Evolutionary conservation across 2,888 invertebrate genomes (phyloP), one percentile per base, ranked within the genome.

Genomic region (Nymphalis polychloros): DNA sequence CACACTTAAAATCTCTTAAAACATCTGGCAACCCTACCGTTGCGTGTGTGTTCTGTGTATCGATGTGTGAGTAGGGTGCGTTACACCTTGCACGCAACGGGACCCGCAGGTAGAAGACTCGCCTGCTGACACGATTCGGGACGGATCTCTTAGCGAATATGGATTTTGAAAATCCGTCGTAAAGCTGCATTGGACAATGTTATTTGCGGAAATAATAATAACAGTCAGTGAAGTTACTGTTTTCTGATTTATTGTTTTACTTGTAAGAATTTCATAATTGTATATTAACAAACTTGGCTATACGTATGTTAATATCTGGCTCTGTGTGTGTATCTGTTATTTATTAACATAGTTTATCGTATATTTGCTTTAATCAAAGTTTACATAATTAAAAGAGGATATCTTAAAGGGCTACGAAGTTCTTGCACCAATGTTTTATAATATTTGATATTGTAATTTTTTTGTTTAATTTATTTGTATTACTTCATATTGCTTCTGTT

Each of bases 11-110:
- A 57, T 41, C 27, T 47, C 41, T 63, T 8, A 23, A 48, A 69
- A 70, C 63, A 72, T 70, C 64, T 72, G 72, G 64, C 59, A 72
- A 59, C 68, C 64, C 72, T 72, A 59, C 48, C 23, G 47, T 46
- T 47, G 49, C 70, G 68, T 69, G 59, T 65, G 67, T 61, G 55
- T 57, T 80, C 81, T 72, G 84, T 80, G 52, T 59, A 53, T 49
- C 78, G 79, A 63, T 63, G 76, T 72, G 74, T 67, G 72, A 72
- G 73, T 72, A 75, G 73, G 84, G 79, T 74, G 68, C 81, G 69
- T 77, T 55, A 84, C 90, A 91, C 91, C 91, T 91, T 91, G 91
- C 91, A 86, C 85, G 88, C 90, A 90, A 91, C 90, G 92, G 91
- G 89, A 92, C 81, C 84, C 76, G 90, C 91, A 92, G 92, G 91